Conservation (phyloP, 2,113 vertebrate species). For the Triplophysa dalaica region DNA sequence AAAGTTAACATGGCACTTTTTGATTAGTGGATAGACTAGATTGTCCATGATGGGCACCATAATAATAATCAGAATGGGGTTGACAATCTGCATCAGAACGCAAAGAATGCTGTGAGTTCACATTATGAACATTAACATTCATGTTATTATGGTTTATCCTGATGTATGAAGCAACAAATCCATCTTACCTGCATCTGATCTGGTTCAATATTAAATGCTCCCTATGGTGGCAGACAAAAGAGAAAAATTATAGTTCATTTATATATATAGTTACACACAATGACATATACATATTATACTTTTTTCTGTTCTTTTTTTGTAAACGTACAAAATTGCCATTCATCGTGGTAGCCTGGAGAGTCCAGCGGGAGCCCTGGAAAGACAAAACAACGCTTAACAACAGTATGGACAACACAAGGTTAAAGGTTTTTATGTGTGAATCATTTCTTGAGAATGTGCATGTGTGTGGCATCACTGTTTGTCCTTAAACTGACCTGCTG, state of each 20-base stretch:
- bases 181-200: slow-evolving; percentile 95
- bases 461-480: not conserved
- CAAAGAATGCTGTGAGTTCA: not conserved
- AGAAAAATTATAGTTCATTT: not conserved
- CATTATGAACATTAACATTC: not conserved
- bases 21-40: slow-evolving; percentile 83
- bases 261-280: not conserved
- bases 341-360: slow-evolving; percentile 92
- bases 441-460: not conserved
- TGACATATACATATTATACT: not conserved
- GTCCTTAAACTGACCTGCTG: slow-evolving; percentile 80
- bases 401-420: not conserved
- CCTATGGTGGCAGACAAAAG: slow-evolving; percentile 69
- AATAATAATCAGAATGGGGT: slow-evolving; percentile 86
- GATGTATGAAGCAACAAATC: not conserved
- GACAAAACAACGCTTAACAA: slow-evolving; percentile 2
- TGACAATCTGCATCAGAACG: slow-evolving; percentile 78
- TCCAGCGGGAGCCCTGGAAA: slow-evolving; percentile 92
- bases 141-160: not conserved
- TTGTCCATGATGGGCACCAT: slow-evolving; percentile 86
- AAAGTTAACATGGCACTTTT: slow-evolving; percentile 88
- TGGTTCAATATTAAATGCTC: slow-evolving; percentile 79
- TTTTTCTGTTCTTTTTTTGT: not conserved
- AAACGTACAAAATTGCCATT: slow-evolving; percentile 87
- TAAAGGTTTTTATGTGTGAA: not conserved